phyloP scores from a whole-genome alignment of 2,888 invertebrate genomes.

The Digitonthophagus gazella region DNA sequence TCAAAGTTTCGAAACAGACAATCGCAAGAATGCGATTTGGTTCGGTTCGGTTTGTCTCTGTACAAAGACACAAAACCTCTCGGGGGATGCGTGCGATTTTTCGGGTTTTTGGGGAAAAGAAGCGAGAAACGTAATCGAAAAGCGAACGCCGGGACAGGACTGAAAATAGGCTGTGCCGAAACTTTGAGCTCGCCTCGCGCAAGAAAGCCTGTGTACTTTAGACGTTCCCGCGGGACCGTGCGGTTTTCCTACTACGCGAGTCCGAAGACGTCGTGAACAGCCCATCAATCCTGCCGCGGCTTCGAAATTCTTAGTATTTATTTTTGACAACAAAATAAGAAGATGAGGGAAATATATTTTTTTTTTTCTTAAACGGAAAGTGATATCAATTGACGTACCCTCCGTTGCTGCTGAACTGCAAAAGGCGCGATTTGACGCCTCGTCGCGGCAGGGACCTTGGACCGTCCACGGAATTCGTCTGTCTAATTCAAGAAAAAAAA shows the following conservation, averaged over 20 bases:
- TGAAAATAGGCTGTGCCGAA: constrained; percentile 30
- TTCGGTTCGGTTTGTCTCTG: too few relatives aligned
- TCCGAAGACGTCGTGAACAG: constrained; percentile 41
- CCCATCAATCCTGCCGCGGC: constrained; percentile 50
- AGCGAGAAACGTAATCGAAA: too few relatives aligned
- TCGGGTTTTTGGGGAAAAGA: neutral
- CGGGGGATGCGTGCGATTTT: neutral
- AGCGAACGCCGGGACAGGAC: constrained; percentile 39
- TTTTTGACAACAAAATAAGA: neutral
- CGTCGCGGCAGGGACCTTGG: constrained; percentile 86
- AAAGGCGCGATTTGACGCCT: constrained; percentile 86
- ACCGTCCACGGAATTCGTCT: constrained; percentile 69
- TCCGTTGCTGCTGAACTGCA: constrained; percentile 85
- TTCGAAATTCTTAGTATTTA: constrained; percentile 22
- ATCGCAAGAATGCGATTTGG: neutral
- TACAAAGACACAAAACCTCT: too few relatives aligned
- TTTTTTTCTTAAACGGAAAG: too few relatives aligned
- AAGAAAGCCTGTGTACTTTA: constrained; percentile 14
- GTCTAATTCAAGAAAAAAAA: constrained; percentile 38
- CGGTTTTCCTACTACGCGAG: too few relatives aligned
- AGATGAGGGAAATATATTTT: constrained; percentile 24
- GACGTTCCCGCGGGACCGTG: too few relatives aligned
- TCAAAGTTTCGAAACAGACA: constrained; percentile 50
- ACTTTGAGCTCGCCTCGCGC: constrained; percentile 24
- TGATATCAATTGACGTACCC: constrained; percentile 67